Evolutionary conservation across 2,113 vertebrate species (phyloP).

Genomic region (Malurus elegans): DNA sequence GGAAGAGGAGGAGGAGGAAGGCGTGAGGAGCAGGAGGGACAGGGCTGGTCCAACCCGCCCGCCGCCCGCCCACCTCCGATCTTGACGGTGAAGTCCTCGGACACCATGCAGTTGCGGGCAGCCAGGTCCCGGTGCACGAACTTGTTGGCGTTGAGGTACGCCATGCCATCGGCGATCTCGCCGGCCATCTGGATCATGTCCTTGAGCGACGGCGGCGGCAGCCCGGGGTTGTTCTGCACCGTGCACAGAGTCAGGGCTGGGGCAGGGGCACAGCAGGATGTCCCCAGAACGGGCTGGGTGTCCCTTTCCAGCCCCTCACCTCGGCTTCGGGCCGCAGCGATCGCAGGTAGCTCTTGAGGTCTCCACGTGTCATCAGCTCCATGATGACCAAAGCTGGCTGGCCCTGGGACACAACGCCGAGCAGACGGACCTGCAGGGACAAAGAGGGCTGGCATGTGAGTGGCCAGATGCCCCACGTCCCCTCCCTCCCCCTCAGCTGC

Average conservation of each 20-base stretch:
- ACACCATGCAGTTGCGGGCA: constrained; percentile 84
- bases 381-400: constrained; percentile 83
- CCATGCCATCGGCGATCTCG: constrained; percentile 82
- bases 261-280: fast-evolving
- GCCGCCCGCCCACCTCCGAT: constrained; percentile 70
- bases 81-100: constrained; percentile 81
- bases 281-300: fast-evolving
- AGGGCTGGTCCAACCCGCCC: not conserved
- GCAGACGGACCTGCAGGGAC: constrained; percentile 73
- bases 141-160: constrained; percentile 81
- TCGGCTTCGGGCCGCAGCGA: constrained; percentile 76
- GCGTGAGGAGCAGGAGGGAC: fast-evolving
- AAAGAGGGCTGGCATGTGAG: not conserved
- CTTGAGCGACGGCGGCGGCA: constrained; percentile 55
- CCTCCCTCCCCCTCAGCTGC: not conserved
- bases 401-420: constrained; percentile 79
- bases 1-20: not conserved
- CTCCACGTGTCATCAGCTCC: constrained; percentile 81
- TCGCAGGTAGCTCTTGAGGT: constrained; percentile 81
- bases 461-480: fast-evolving
- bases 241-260: not conserved
- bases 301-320: constrained; percentile 48
- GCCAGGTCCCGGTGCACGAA: constrained; percentile 83
- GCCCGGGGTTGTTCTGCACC: constrained; percentile 72
- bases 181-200: constrained; percentile 84